Evolutionary conservation across 2,113 vertebrate species (phyloP), one percentile per base, ranked within the genome.

Genomic region (Quiscalus mexicanus): DNA sequence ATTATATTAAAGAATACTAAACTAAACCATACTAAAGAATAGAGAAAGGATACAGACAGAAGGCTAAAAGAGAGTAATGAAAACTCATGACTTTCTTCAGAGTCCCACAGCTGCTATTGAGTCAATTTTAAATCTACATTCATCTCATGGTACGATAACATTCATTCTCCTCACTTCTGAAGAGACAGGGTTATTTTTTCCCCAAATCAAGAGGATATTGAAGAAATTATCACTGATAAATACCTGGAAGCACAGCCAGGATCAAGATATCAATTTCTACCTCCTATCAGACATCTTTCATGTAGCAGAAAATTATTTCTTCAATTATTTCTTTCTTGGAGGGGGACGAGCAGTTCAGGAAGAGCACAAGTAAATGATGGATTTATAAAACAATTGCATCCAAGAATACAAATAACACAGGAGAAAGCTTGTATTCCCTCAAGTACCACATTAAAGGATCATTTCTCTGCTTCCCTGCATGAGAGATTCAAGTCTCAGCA

Each of bases 191-290:
- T 70, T 94, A 65, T 94, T 95, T 87, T 60, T 78, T 39, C 21
- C 45, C 31, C 85, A 95, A 86, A 95, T 96, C 92, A 94, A 94
- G 86, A 92, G 93, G 90, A 91, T 96, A 95, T 96, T 95, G 95
- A 92, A 94, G 88, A 80, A 88, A 81, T 91, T 56, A 96, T 84
- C 76, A 68, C 9, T 84, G 86, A 91, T 91, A 77, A 89, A 89
- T 28, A 86, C 60, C 79, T 47, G 60, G 74, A 90, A 93, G 90
- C 67, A 90, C 37, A 67, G 86, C 45, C 45, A 83, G 9, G 12
- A 93, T 86, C 79, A 30, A 80, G 78, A 89, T 81, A 93, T 8
- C 90, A 83, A 31, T 84, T 93, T 80, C 7, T 62, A 73, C 55
- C 78, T 84, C 55, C 75, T 83, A 95, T 77, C 90, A 85, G 39